Conservation (phyloP, 1,140 invertebrate species). For the Varroa destructor region DNA sequence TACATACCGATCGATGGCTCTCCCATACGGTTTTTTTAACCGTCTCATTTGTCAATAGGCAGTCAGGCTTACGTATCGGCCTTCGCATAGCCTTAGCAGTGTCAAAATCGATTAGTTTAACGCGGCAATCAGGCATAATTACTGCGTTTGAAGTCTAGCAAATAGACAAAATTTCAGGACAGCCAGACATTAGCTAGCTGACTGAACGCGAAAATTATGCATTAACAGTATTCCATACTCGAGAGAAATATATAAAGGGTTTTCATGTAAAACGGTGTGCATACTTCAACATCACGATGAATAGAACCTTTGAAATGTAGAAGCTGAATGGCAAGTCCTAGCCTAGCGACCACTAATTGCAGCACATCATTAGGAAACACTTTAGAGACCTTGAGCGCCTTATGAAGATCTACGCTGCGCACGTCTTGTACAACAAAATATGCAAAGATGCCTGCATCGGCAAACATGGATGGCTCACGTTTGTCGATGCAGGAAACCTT, state of each 20-base stretch:
- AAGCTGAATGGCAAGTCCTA: constrained; percentile 8
- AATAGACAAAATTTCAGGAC: neutral
- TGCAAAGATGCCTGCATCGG: neutral
- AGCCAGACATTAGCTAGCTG: too few relatives aligned
- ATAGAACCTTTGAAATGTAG: constrained; percentile 19
- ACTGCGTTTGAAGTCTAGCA: neutral
- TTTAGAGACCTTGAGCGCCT: neutral
- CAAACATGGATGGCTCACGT: constrained; percentile 14
- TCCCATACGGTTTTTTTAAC: constrained; percentile 1
- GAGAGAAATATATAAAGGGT: too few relatives aligned
- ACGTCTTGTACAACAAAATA: neutral
- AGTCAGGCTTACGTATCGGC: neutral
- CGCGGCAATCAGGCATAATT: neutral
- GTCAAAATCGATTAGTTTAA: constrained; percentile 17
- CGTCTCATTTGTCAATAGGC: neutral
- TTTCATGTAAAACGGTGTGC: too few relatives aligned
- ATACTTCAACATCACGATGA: constrained; percentile 3
- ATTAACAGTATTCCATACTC: too few relatives aligned
- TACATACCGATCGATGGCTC: constrained; percentile 1
- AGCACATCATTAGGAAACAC: neutral
- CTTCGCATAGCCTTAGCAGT: neutral
- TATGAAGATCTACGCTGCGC: neutral
- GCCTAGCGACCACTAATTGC: neutral
- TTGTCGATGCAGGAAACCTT: constrained; percentile 9
- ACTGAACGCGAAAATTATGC: too few relatives aligned